These are phyloP conservation scores for Carcharodon carcharias DNA, from an alignment of 2,797 vertebrate genomes.

Conservation along the genomic window DNA sequence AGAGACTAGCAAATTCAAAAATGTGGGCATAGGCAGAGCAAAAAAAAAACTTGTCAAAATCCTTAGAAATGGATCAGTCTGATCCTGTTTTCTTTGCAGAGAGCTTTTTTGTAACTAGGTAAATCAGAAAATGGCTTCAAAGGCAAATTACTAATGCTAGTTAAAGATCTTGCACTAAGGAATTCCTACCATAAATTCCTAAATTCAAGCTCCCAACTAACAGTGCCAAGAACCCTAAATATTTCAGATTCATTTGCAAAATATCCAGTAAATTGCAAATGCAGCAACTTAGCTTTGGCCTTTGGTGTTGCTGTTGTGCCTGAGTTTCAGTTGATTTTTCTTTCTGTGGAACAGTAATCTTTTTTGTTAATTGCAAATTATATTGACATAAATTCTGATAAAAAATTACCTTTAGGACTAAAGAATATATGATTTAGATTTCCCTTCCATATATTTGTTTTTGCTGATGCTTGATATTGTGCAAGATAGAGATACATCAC, in stretches of 20 bases:
- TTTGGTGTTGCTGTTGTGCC: constrained; percentile 12
- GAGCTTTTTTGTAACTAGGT: neutral
- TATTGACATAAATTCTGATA: neutral
- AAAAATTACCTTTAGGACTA: neutral
- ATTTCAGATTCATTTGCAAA: neutral
- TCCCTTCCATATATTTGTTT: neutral
- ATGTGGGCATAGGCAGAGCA: neutral
- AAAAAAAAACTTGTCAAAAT: neutral
- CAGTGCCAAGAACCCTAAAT: neutral
- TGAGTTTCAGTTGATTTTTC: neutral
- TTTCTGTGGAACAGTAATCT: neutral
- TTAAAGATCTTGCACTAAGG: neutral
- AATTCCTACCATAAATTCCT: neutral
- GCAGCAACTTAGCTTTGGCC: constrained; percentile 22
- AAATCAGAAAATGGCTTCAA: constrained; percentile 21
- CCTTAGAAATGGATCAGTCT: neutral
- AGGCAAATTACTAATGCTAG: neutral
- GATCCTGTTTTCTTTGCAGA: neutral
- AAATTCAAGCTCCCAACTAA: neutral
- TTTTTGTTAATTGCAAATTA: neutral
- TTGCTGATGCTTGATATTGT: neutral
- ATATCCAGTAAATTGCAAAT: neutral
- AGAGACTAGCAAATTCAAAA: neutral
- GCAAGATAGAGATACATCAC: neutral
- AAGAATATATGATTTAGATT: neutral